A percentile compares a stretch with the other conserved stretches of the same genome.
Conservation (phyloP, 2,113 vertebrate genomes). For the Hoplias malabaricus region DNA sequence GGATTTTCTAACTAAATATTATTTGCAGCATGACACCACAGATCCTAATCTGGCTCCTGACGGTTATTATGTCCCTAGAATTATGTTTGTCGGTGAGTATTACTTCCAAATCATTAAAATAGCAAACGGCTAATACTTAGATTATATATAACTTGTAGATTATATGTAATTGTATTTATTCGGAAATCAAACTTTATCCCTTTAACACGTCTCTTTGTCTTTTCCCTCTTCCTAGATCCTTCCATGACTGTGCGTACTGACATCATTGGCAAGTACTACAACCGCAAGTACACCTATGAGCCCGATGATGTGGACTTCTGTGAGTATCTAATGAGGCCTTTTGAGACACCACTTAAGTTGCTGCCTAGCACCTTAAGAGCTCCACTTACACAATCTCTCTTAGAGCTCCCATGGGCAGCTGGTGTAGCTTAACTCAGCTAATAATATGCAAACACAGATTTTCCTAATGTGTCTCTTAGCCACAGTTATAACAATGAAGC, state of each 20-base stretch:
- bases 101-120: slow-evolving; percentile 14
- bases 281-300: slow-evolving; percentile 61
- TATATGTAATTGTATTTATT: background rate
- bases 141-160: no score
- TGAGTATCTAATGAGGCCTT: slow-evolving; percentile 62
- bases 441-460: background rate
- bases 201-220: background rate
- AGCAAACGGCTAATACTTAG: no score
- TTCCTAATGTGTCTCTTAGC: background rate
- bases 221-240: slow-evolving; percentile 63
- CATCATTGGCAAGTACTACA: slow-evolving; percentile 63
- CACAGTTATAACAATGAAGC: no score
- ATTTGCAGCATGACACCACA: slow-evolving; percentile 78
- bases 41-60: slow-evolving; percentile 86
- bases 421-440: background rate
- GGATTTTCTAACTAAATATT: slow-evolving; percentile 30
- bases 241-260: slow-evolving; percentile 63
- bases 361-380: background rate
- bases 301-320: slow-evolving; percentile 58
- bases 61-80: slow-evolving; percentile 85
- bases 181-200: background rate
- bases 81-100: slow-evolving; percentile 85
- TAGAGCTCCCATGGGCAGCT: background rate
- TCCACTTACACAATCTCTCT: background rate
- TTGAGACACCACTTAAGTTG: background rate